Conservation (phyloP, 2,797 vertebrate species). For the Arremon aurantiirostris region DNA sequence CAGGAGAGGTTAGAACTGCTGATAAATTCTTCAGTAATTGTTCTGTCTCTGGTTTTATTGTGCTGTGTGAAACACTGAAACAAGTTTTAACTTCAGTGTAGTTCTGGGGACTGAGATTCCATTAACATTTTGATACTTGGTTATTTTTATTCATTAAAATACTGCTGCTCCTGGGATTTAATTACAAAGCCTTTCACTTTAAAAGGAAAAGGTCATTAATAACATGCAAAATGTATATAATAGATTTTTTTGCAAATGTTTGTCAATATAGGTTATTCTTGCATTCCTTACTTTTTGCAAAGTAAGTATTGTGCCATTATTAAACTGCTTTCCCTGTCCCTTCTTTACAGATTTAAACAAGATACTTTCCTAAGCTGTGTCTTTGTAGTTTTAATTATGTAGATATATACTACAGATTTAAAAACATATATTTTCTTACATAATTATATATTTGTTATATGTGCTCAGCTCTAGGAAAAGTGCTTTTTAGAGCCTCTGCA, state of each 20-base stretch:
- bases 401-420: background rate
- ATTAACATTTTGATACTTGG: background rate
- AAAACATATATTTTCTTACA: rapidly evolving
- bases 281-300: background rate
- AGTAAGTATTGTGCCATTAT: background rate
- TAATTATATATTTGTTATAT: background rate
- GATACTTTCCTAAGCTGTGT: background rate
- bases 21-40: background rate
- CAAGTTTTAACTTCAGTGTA: background rate
- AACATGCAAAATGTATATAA: background rate
- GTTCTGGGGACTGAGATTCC: background rate
- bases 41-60: background rate
- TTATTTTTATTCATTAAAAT: background rate
- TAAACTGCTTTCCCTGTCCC: background rate
- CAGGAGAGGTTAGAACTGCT: slow-evolving; percentile 81
- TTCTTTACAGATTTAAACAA: background rate
- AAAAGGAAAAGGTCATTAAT: background rate
- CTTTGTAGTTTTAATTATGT: background rate
- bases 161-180: background rate
- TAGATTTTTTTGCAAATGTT: background rate
- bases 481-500: background rate
- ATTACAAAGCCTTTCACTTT: background rate
- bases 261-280: background rate
- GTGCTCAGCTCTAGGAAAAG: background rate
- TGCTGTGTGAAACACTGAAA: background rate